Conservation (phyloP, 2,797 vertebrate genomes). For the Phoeniculus purpureus region DNA sequence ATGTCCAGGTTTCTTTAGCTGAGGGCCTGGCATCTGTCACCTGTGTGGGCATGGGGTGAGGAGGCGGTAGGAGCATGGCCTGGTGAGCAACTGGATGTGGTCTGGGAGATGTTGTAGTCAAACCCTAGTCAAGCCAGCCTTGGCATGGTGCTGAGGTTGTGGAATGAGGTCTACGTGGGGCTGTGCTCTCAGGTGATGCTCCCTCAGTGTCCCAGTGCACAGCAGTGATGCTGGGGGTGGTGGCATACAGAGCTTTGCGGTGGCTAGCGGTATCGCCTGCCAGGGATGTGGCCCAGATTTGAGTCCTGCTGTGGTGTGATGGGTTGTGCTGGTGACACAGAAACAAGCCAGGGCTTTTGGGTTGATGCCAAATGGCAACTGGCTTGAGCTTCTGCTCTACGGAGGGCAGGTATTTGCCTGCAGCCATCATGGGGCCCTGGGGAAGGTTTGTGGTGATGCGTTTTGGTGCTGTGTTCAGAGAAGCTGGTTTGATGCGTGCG, state of each 20-base stretch:
- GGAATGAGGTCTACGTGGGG: neutral
- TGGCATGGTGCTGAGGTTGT: neutral
- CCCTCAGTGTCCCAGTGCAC: accelerated
- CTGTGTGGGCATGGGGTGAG: neutral
- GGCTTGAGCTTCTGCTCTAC: neutral
- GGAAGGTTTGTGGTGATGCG: accelerated
- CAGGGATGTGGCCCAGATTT: neutral
- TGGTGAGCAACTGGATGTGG: neutral
- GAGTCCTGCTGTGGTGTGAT: neutral
- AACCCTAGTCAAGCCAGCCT: neutral
- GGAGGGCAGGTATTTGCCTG: neutral
- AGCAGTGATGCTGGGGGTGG: neutral
- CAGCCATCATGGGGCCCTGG: accelerated
- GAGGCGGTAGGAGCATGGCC: neutral
- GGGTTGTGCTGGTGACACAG: neutral
- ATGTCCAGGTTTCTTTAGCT: neutral
- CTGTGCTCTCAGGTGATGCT: neutral
- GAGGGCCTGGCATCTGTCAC: neutral
- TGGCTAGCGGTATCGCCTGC: neutral
- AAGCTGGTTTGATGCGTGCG: neutral
- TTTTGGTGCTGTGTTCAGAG: accelerated
- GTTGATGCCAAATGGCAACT: neutral
- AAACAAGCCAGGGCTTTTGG: neutral
- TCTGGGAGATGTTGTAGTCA: neutral
- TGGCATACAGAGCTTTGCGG: neutral